Evolutionary conservation across 2,888 invertebrate genomes (phyloP).

Genomic region (Calliphora vomitoria): DNA sequence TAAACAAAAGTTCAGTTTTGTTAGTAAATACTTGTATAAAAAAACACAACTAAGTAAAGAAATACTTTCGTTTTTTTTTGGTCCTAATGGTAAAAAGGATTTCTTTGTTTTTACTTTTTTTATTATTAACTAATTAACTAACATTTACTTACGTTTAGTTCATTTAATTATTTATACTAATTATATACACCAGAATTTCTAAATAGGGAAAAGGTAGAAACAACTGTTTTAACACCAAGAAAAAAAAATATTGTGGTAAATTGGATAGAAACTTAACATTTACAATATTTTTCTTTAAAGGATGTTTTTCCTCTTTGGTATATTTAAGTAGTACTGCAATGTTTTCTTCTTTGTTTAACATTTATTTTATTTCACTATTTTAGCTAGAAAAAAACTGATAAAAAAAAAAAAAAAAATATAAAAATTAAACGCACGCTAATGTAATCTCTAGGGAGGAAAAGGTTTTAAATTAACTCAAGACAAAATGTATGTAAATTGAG

Average conservation of each 20-base stretch:
- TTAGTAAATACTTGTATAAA: background rate
- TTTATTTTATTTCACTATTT: slow-evolving; percentile 18
- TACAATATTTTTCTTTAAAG: slow-evolving; percentile 28
- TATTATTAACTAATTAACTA: slow-evolving; percentile 48
- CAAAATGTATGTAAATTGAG: background rate
- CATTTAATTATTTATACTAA: slow-evolving; percentile 18
- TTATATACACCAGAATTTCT: slow-evolving; percentile 53
- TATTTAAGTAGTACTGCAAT: background rate
- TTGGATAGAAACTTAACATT: slow-evolving; percentile 50
- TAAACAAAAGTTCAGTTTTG: no score
- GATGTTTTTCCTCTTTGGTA: slow-evolving; percentile 25
- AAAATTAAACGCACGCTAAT: slow-evolving; percentile 70
- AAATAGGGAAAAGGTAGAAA: slow-evolving; percentile 35
- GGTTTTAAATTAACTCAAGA: background rate
- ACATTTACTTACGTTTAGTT: slow-evolving; percentile 64
- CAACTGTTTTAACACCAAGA: slow-evolving; percentile 60
- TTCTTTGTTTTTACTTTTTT: slow-evolving; percentile 8
- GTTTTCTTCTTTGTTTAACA: background rate
- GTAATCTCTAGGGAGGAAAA: slow-evolving; percentile 69
- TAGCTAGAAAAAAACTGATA: slow-evolving; percentile 32
- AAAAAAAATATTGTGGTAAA: slow-evolving; percentile 1
- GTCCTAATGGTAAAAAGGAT: slow-evolving; percentile 75
- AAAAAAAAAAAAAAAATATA: background rate
- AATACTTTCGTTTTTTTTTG: slow-evolving; percentile 68
- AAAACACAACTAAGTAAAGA: background rate